Evolutionary conservation across 2,888 invertebrate genomes (phyloP).

Genomic region (Endotricha flammealis): DNA sequence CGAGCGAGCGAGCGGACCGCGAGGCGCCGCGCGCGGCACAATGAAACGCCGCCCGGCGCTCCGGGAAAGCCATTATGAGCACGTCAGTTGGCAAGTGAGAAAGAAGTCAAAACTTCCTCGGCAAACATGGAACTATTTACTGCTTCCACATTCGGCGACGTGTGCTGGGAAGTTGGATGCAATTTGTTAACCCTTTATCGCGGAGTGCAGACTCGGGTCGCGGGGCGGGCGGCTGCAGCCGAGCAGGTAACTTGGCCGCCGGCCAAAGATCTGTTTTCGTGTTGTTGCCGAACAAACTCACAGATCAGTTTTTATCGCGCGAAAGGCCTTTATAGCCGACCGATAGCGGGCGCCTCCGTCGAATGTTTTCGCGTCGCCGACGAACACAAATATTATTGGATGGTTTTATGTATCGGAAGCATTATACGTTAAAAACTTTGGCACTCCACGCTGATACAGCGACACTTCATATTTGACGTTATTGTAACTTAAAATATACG

Average conservation of each 20-base stretch:
- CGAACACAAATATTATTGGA: conserved; percentile 72
- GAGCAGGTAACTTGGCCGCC: conserved; percentile 70
- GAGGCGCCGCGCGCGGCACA: conserved; percentile 44
- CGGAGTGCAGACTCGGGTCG: conserved; percentile 40
- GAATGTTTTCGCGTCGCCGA: conserved; percentile 67
- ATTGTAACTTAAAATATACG: conserved; percentile 27
- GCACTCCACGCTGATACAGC: conserved; percentile 48
- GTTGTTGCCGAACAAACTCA: conserved; percentile 71
- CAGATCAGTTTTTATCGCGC: conserved; percentile 79
- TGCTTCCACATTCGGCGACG: conserved; percentile 64
- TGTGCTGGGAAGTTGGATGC: conserved; percentile 65
- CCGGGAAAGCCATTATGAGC: conserved; percentile 57
- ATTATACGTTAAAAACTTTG: conserved; percentile 73
- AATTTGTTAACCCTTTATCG: conserved; percentile 74
- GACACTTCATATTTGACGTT: conserved; percentile 47
- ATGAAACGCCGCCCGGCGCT: conserved; percentile 35
- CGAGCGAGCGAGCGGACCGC: conserved; percentile 37
- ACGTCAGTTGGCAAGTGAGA: conserved; percentile 61
- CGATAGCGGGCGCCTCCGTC: conserved; percentile 59
- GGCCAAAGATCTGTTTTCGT: conserved; percentile 76
- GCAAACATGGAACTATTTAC: conserved; percentile 69
- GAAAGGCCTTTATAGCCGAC: conserved; percentile 76
- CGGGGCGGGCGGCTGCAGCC: conserved; percentile 28
- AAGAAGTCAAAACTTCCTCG: conserved; percentile 69
- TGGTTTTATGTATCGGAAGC: conserved; percentile 75